phyloP scores from a whole-genome alignment of 2,888 invertebrate genomes.

The Sinodicranocentrus sp. region DNA sequence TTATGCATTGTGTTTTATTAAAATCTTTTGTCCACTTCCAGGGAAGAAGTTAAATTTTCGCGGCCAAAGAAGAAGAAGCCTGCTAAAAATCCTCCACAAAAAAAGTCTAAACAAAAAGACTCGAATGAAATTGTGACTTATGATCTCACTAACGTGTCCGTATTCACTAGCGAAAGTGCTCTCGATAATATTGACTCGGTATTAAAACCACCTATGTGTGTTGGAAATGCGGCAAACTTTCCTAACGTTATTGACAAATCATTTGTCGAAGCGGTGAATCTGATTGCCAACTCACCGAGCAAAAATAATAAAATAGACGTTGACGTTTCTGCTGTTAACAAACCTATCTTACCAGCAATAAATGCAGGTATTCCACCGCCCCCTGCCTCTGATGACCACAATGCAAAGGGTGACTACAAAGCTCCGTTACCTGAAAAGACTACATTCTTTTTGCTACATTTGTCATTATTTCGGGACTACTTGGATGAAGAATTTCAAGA shows the following conservation, averaged over 20 bases:
- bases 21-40: too few species aligned
- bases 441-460: constrained; percentile 94
- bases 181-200: not conserved
- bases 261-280: constrained; percentile 53
- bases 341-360: not conserved
- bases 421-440: constrained; percentile 90
- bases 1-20: too few species aligned
- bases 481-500: constrained; percentile 90
- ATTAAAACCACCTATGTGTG: not conserved
- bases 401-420: constrained; percentile 76
- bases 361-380: constrained; percentile 27
- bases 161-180: constrained; percentile 52
- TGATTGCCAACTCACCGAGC: not conserved
- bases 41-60: constrained; percentile 75
- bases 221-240: too few species aligned
- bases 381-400: constrained; percentile 60
- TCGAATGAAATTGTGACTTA: constrained; percentile 18
- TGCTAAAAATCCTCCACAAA: constrained; percentile 34
- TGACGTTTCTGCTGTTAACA: not conserved
- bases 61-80: constrained; percentile 67
- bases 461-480: constrained; percentile 95
- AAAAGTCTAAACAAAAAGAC: constrained; percentile 39
- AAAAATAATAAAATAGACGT: not conserved
- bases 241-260: constrained; percentile 14
- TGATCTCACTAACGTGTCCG: constrained; percentile 67